Conservation (phyloP, 2,888 invertebrate species). For the Rhabditoides inermis region DNA sequence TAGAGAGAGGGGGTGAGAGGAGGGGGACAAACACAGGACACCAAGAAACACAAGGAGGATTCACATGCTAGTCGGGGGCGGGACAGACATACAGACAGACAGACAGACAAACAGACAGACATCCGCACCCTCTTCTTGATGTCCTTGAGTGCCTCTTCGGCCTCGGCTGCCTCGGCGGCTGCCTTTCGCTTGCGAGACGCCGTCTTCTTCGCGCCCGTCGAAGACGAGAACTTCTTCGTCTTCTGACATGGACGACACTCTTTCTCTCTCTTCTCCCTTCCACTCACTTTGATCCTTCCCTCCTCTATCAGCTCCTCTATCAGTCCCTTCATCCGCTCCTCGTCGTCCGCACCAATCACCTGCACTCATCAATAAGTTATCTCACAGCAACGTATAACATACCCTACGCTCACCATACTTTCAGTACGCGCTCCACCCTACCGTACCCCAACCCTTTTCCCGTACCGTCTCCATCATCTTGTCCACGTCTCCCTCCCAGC, state of each 20-base stretch:
- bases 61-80: no score
- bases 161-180: slow-evolving; percentile 36
- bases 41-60: no score
- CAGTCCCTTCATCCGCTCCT: slow-evolving; percentile 10
- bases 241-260: slow-evolving; percentile 11
- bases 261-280: slow-evolving; percentile 24
- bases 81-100: no score
- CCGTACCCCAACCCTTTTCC: neutral
- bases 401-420: no score
- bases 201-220: slow-evolving; percentile 16
- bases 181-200: slow-evolving; percentile 19
- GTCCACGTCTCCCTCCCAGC: slow-evolving; percentile 54
- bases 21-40: no score
- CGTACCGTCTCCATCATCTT: slow-evolving; percentile 45
- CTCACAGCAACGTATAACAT: no score
- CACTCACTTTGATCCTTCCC: slow-evolving; percentile 17
- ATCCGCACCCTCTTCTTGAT: slow-evolving; percentile 18
- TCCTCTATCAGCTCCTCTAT: slow-evolving; percentile 16
- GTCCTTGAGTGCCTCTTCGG: slow-evolving; percentile 27
- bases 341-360: slow-evolving; percentile 10
- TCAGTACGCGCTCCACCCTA: no score
- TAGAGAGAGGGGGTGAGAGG: no score
- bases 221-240: neutral
- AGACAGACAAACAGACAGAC: no score
- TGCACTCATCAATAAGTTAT: no score